These are phyloP conservation scores for Papilio gigon DNA, from an alignment of 2,888 invertebrate genomes.

Conservation along the genomic window DNA sequence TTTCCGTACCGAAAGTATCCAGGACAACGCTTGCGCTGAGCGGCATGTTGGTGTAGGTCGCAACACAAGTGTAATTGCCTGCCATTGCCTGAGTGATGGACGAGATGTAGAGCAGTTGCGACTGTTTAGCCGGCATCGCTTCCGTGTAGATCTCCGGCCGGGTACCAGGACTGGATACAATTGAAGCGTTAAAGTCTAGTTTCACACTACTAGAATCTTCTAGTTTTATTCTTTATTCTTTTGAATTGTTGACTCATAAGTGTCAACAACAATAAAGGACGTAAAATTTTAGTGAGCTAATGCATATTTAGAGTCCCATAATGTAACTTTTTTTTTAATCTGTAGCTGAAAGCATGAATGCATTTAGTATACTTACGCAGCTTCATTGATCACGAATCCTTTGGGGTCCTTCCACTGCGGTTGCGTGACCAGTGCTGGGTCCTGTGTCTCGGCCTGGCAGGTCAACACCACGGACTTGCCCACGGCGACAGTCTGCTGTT, in stretches of 20 bases:
- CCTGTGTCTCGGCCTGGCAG: constrained; percentile 87
- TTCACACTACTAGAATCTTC: too few species aligned
- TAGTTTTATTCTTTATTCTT: too few species aligned
- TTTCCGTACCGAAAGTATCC: constrained; percentile 83
- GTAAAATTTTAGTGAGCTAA: too few species aligned
- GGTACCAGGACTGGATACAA: constrained; percentile 65
- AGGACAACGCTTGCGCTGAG: constrained; percentile 86
- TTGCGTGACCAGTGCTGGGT: constrained; percentile 86
- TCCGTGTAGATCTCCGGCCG: constrained; percentile 86
- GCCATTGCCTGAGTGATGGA: constrained; percentile 88
- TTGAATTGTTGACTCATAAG: too few species aligned
- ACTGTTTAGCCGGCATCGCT: constrained; percentile 83
- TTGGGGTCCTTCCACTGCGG: constrained; percentile 91
- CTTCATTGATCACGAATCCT: constrained; percentile 86
- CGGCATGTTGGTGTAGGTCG: constrained; percentile 88
- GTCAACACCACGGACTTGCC: constrained; percentile 90
- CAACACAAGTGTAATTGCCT: constrained; percentile 91
- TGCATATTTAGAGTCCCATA: too few species aligned
- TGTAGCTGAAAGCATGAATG: background rate
- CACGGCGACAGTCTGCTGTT: constrained; percentile 87
- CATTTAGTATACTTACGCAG: constrained; percentile 80
- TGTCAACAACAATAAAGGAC: too few species aligned
- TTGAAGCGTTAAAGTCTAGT: constrained; percentile 8
- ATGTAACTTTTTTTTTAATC: background rate
- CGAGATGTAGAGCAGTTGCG: constrained; percentile 88